phyloP scores from a whole-genome alignment of 2,888 invertebrate genomes.

The Eupithecia pulchellata region DNA sequence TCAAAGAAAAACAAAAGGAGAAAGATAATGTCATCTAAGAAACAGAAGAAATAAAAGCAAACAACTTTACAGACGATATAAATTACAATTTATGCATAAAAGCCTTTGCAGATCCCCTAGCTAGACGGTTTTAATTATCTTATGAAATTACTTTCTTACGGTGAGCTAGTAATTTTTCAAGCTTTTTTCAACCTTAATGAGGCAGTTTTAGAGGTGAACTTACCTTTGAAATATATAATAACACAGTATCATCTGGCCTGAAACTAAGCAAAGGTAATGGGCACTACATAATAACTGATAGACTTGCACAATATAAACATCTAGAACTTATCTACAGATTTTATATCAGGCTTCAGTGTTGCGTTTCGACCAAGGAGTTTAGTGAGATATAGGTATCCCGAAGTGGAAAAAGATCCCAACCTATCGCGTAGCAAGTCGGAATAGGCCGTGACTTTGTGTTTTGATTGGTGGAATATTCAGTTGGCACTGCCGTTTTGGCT shows the following conservation, averaged over 20 bases:
- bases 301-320: too few species aligned
- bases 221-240: background rate
- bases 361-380: too few species aligned
- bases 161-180: slow-evolving; percentile 18
- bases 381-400: too few species aligned
- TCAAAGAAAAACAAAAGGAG: slow-evolving; percentile 8
- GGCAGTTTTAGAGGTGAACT: background rate
- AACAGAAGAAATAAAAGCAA: slow-evolving; percentile 17
- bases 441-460: background rate
- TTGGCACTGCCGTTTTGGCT: background rate
- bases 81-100: slow-evolving; percentile 24
- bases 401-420: too few species aligned
- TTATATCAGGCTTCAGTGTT: too few species aligned
- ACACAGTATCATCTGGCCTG: too few species aligned
- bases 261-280: too few species aligned
- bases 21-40: slow-evolving; percentile 17
- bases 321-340: too few species aligned
- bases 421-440: too few species aligned
- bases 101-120: slow-evolving; percentile 13
- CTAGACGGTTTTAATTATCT: slow-evolving; percentile 22
- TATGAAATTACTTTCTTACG: slow-evolving; percentile 19
- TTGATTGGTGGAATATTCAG: background rate
- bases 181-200: background rate
- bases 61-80: slow-evolving; percentile 15
- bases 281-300: too few species aligned